Base-by-base conservation (phyloP, 2,888 invertebrate genomes). In the Platypus cylindrus region DNA sequence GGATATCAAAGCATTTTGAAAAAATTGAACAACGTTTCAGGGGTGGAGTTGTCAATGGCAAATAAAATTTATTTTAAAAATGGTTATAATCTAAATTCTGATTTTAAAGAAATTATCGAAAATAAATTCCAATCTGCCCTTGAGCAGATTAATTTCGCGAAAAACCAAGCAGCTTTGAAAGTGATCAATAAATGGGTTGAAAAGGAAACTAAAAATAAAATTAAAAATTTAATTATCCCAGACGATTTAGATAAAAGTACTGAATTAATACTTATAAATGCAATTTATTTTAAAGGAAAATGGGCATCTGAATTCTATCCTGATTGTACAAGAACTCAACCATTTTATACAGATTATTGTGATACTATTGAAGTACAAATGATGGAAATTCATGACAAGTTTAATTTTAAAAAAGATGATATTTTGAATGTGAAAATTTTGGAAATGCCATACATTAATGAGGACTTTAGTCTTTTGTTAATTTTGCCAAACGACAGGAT, bases 151-250 rank as follows among this genome's bases (percentile, higher is more conserved):
- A 57, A 84, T 50, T 87, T 87, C 47, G 46, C 35, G 0, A 45
- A 71, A 15, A 56, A 66, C 1, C 50, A 47, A 1, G 58, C 53
- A 13, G 67, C 73, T 1, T 67, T 73, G 1, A 45, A 57, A 3
- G 58, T 55, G 0, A 89, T 95, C 30, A 95, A 95, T 54, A 48
- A 58, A 20, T 91, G 90, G 85, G 85, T 78, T 24, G 75, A 77
- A 51, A 57, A 69, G 3, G 71, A 83, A 52, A 95, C 95, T 0
- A 76, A 83, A 34, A 62, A 79, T 5, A 85, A 79, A 56, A 93
- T 95, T 36, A 74, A 75, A 46, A 68, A 89, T 48, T 65, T 95
- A 2, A 60, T 95, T 30, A 55, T 67, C 2, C 11, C 71, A 2
- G 73, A 66, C 44, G 64, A 67, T 49, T 53, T 86, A 1, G 50